Evolutionary conservation across 2,888 invertebrate genomes (phyloP), one percentile per base, ranked within the genome.

Genomic region (Chrysolina americana): DNA sequence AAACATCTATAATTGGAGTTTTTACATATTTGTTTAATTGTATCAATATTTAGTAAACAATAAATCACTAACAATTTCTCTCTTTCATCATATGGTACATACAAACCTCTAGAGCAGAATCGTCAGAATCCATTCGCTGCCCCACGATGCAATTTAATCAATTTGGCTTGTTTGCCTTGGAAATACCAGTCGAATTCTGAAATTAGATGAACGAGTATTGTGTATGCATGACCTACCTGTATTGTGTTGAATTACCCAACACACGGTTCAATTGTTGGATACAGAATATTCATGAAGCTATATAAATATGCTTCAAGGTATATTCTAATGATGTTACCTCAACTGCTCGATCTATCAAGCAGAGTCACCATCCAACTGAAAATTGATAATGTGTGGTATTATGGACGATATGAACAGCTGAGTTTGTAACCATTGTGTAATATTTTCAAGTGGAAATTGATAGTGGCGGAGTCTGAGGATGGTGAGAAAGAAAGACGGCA

Each of bases 191-290:
- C 83, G 83, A 82, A 83, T 84, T 84, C 83, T 80, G 79, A 84
- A 85, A 85, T 85, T 85, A 86, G 84, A 86, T 85, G 83, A 84
- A 83, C 83, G 84, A 81, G 80, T 81, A 80, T 82, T 81, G 81
- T 81, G 79, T 81, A 82, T 82, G 82, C 81, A 82, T 81, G 81
- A 81, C 81, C 80, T 80, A 81, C 81, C 80, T 80, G 81, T 78
- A 80, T 80, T 80, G 80, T 79, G 79, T 78, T 76, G 78, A 74
- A 78, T 78, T 77, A 78, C 78, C 76, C 75, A 78, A 78, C 80
- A 77, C 74, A 80, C 77, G 79, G 76, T 76, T 76, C 81, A 78
- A 80, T 81, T 81, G 80, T 77, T 71, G 73, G 59, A 78, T 76
- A 70, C 65, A 56, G 78, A 76, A 76, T 77, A 77, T 77, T 71